Evolutionary conservation across 2,797 vertebrate species (phyloP).

Genomic region (Anabas testudineus): DNA sequence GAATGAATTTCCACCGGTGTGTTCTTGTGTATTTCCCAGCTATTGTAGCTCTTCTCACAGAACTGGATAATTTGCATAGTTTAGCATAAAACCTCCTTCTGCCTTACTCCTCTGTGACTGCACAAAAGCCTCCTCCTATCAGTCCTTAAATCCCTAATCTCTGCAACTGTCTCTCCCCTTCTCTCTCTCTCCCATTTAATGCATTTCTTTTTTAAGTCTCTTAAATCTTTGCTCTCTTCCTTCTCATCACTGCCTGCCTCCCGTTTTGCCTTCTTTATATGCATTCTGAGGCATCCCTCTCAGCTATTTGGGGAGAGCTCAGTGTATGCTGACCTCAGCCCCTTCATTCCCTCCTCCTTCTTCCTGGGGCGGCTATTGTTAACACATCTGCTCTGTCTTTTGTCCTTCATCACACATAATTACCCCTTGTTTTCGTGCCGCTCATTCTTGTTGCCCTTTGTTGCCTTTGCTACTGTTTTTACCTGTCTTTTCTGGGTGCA

Average conservation of each 20-base stretch:
- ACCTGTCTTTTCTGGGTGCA: conserved; percentile 43
- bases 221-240: conserved; percentile 56
- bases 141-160: conserved; percentile 84
- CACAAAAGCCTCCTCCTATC: conserved; percentile 84
- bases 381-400: conserved; percentile 59
- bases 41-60: conserved; percentile 82
- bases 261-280: conserved; percentile 53
- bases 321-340: conserved; percentile 74
- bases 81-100: conserved; percentile 84
- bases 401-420: conserved; percentile 73
- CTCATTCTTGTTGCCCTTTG: conserved; percentile 54
- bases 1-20: conserved; percentile 60
- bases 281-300: conserved; percentile 65
- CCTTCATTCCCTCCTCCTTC: conserved; percentile 52
- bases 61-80: conserved; percentile 83
- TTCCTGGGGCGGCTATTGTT: conserved; percentile 61
- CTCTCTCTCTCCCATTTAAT: conserved; percentile 41
- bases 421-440: conserved; percentile 65
- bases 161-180: conserved; percentile 71
- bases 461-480: conserved; percentile 46
- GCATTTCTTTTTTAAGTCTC: conserved; percentile 44
- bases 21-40: conserved; percentile 71
- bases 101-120: conserved; percentile 78
- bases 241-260: conserved; percentile 50
- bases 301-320: conserved; percentile 67